Evolutionary conservation across 2,113 vertebrate genomes (phyloP).

Genomic region (Sclerurus mexicanus): DNA sequence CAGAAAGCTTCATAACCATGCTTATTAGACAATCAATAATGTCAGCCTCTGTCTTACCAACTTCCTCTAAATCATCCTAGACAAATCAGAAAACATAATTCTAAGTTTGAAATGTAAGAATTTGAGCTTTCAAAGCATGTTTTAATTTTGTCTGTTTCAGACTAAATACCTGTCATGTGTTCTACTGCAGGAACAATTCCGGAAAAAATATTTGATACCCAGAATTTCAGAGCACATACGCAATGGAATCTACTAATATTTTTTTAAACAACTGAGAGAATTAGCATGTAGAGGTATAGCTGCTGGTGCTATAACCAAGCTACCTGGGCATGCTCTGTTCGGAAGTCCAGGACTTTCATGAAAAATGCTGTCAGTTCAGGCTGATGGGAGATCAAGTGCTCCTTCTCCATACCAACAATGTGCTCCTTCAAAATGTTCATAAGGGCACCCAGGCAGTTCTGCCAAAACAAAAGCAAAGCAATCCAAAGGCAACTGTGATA

Average conservation of each 20-base stretch:
- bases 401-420: constrained; percentile 84
- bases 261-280: not conserved
- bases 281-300: not conserved
- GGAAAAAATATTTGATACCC: not conserved
- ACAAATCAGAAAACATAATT: not conserved
- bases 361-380: constrained; percentile 90
- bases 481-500: not conserved
- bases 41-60: constrained; percentile 78
- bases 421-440: constrained; percentile 90
- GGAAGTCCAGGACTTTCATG: constrained; percentile 87
- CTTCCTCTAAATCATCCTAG: constrained; percentile 83
- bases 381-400: constrained; percentile 85
- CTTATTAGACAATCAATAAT: constrained; percentile 86
- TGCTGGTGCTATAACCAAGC: not conserved
- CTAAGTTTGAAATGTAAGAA: not conserved
- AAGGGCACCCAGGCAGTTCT: constrained; percentile 82
- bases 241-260: not conserved
- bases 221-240: not conserved
- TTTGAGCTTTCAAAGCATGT: not conserved
- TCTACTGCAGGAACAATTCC: not conserved
- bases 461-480: constrained; percentile 6
- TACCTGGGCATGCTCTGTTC: constrained; percentile 84
- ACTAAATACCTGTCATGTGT: not conserved
- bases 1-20: constrained; percentile 96
- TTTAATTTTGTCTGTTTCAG: not conserved